These are phyloP conservation scores for Smittia sp. DNA, from an alignment of 2,888 invertebrate genomes.

Conservation along the genomic window DNA sequence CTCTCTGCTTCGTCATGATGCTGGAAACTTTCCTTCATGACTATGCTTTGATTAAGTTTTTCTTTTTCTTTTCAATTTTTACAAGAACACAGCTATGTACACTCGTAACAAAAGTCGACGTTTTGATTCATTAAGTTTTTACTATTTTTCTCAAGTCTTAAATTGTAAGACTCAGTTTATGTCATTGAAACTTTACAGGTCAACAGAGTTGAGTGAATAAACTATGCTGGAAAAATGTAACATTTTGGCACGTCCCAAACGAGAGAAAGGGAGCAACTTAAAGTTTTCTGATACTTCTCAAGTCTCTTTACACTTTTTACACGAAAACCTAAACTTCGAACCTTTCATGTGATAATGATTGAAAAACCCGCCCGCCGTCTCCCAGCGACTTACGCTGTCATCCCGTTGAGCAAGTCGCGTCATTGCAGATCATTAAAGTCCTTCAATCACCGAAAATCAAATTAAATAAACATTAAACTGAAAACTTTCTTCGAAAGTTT, in stretches of 20 bases:
- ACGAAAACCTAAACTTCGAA: background rate
- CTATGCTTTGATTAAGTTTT: background rate
- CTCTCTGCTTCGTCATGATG: no score
- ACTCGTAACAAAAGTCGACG: background rate
- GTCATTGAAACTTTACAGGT: background rate
- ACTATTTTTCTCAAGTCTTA: background rate
- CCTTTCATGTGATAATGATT: no score
- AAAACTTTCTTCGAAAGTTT: conserved; percentile 28
- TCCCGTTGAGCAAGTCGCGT: background rate
- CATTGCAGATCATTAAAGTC: conserved; percentile 36
- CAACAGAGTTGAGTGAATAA: conserved; percentile 6
- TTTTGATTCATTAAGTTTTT: background rate
- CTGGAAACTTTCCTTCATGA: no score
- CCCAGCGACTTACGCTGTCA: no score
- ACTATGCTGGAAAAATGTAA: conserved; percentile 9
- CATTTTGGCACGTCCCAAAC: conserved; percentile 37
- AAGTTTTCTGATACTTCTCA: background rate
- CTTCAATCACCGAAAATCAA: conserved; percentile 40
- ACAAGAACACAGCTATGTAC: background rate
- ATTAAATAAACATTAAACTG: conserved; percentile 39
- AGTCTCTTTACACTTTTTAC: background rate
- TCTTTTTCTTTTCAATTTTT: background rate
- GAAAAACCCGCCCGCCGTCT: no score
- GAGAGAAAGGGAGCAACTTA: background rate
- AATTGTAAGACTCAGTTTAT: background rate